These are phyloP conservation scores for Copidosoma aretas DNA, from an alignment of 2,888 invertebrate genomes.

Conservation along the genomic window DNA sequence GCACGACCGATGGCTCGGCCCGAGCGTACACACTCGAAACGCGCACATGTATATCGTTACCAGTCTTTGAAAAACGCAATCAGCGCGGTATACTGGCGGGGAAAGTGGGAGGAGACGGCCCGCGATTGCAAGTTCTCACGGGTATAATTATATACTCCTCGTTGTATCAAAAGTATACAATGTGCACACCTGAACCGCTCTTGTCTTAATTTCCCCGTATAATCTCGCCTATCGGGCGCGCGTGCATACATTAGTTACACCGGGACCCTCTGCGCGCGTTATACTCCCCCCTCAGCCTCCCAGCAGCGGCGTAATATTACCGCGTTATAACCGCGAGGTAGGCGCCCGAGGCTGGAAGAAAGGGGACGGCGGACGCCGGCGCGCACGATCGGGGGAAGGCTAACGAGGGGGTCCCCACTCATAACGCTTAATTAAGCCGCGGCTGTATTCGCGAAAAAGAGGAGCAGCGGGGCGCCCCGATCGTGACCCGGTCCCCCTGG, in stretches of 20 bases:
- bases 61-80: too few species aligned
- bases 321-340: constrained; percentile 21
- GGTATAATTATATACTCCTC: too few species aligned
- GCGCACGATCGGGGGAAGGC: constrained; percentile 42
- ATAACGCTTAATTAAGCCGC: constrained; percentile 62
- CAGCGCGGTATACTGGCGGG: too few species aligned
- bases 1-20: too few species aligned
- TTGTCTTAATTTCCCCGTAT: neutral
- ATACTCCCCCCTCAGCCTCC: neutral
- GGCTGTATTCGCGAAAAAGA: constrained; percentile 38
- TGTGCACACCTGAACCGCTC: too few species aligned
- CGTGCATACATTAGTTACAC: constrained; percentile 34
- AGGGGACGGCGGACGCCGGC: neutral
- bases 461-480: neutral
- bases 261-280: too few species aligned
- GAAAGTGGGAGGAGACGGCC: too few species aligned
- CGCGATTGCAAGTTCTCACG: too few species aligned
- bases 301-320: constrained; percentile 2
- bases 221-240: neutral
- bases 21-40: too few species aligned
- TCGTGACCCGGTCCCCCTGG: neutral
- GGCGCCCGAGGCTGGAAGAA: neutral
- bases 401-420: constrained; percentile 61
- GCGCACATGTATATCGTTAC: too few species aligned
- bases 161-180: too few species aligned